Conservation (phyloP, 1,140 invertebrate species). For the Homalodisca vitripennis region DNA sequence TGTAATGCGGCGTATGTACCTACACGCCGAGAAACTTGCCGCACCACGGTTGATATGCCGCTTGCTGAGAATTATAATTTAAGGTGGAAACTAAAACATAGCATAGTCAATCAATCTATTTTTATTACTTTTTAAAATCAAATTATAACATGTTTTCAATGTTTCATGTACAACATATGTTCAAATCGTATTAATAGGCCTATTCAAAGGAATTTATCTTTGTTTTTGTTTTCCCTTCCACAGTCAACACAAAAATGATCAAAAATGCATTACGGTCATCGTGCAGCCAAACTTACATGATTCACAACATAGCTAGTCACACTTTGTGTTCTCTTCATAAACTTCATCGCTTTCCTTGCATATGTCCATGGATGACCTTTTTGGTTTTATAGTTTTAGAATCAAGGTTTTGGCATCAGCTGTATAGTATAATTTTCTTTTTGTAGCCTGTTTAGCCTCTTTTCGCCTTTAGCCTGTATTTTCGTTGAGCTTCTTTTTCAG, state of each 20-base stretch:
- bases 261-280: conserved; percentile 28
- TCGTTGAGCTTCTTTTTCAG: not conserved
- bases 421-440: not conserved
- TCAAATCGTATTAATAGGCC: no score
- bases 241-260: conserved; percentile 24
- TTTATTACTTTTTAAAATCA: no score
- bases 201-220: no score
- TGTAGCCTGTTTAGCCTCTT: not conserved
- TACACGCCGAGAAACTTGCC: no score
- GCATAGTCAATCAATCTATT: no score
- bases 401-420: not conserved
- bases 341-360: conserved; percentile 23
- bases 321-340: conserved; percentile 18
- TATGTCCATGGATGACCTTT: no score
- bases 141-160: no score
- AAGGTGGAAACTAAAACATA: no score
- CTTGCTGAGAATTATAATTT: no score
- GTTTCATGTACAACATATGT: no score
- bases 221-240: conserved; percentile 37
- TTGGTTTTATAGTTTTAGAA: not conserved
- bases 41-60: no score
- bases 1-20: no score
- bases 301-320: conserved; percentile 29
- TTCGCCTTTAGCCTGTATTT: not conserved
- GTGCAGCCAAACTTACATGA: conserved; percentile 26